Evolutionary conservation across 2,797 vertebrate species (phyloP), one percentile per base, ranked within the genome.

Genomic region (Brachyalestes nurse): DNA sequence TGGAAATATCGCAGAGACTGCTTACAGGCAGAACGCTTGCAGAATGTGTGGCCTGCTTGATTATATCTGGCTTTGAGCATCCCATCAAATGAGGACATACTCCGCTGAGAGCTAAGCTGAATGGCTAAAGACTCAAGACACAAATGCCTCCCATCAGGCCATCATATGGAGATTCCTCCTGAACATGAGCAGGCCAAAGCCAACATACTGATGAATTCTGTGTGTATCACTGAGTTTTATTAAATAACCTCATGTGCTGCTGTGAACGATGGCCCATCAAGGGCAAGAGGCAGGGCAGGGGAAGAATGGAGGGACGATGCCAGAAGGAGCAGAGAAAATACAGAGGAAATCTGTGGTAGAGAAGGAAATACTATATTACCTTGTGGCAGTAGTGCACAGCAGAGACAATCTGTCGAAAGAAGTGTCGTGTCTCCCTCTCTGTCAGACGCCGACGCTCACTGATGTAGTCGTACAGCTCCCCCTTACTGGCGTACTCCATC

Each of bases 401-500:
- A 40, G 97, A 99, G 84, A 99, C 97, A 12, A 99, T 99, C 86
- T 99, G 98, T 86, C 98, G 94, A 89, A 99, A 99, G 95, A 99
- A 99, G 91, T 96, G 97, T 77, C 98, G 93, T 0, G 98, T 99
- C 93, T 99, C 98, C 77, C 97, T 91, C 89, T 99, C 97, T 0
- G 94, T 97, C 81, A 99, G 91, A 78, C 97, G 94, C 34, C 97
- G 92, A 49, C 97, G 94, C 91, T 99, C 98, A 2, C 96, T 99
- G 94, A 99, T 98, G 90, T 99, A 99, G 91, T 99, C 98, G 0
- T 99, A 99, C 85, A 99, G 88, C 90, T 99, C 98, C 10, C 98
- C 98, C 90, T 98, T 98, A 89, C 97, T 98, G 82, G 98, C 98
- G 0, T 97, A 99, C 83, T 99, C 98, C 98, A 99, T 99, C 92